Evolutionary conservation across 2,113 vertebrate genomes (phyloP).

Genomic region (Neopipo cinnamomea): DNA sequence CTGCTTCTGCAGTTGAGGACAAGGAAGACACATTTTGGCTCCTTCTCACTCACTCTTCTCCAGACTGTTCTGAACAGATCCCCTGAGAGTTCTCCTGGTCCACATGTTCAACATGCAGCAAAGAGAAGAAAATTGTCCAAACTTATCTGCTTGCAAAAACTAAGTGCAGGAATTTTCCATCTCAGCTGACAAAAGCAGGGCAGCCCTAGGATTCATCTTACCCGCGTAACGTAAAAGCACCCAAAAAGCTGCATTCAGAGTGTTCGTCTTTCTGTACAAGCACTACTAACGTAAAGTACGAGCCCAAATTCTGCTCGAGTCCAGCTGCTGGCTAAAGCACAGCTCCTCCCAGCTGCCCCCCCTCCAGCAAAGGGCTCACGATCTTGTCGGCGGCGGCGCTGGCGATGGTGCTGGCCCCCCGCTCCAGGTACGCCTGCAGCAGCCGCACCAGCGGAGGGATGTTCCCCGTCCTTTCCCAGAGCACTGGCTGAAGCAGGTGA

Average conservation of each 20-base stretch:
- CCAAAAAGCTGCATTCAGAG: not conserved
- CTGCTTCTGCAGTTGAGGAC: not conserved
- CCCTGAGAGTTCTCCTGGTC: not conserved
- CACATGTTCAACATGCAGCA: not conserved
- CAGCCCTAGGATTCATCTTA: not conserved
- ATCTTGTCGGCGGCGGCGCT: constrained; percentile 90
- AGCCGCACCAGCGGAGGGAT: constrained; percentile 95
- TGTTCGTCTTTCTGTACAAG: rapidly evolving
- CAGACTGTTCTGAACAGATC: not conserved
- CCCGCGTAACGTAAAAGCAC: not conserved
- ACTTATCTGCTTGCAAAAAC: not conserved
- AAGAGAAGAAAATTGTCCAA: not conserved
- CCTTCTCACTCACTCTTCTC: not conserved
- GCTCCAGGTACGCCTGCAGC: constrained; percentile 92
- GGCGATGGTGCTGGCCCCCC: constrained; percentile 86
- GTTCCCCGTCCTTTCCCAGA: constrained; percentile 96
- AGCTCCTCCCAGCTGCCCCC: not conserved
- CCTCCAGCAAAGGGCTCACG: constrained; percentile 69
- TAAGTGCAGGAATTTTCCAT: not conserved
- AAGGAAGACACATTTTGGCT: not conserved
- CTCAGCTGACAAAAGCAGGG: not conserved
- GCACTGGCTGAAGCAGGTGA: constrained; percentile 91
- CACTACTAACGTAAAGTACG: not conserved
- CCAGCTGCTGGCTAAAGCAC: not conserved
- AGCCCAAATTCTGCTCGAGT: not conserved